phyloP scores from a whole-genome alignment of 2,113 vertebrate species.

The Cacatua alba region DNA sequence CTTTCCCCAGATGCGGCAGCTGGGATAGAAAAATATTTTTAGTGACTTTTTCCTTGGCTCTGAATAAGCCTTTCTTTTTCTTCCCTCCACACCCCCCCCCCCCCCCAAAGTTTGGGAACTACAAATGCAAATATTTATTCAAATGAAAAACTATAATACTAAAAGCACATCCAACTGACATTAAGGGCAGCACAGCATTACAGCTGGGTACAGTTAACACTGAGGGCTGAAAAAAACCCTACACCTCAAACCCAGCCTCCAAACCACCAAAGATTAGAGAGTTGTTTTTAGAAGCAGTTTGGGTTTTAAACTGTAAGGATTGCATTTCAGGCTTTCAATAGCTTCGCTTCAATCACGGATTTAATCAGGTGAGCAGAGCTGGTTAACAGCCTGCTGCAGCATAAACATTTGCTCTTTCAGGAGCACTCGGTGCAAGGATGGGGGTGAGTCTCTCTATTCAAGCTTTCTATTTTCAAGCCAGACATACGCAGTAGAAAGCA shows the following conservation, averaged over 20 bases:
- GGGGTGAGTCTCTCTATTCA: not conserved
- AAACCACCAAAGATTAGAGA: slow-evolving; percentile 59
- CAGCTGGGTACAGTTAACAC: slow-evolving; percentile 60
- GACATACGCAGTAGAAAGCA: not conserved
- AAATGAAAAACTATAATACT: slow-evolving; percentile 64
- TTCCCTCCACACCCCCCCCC: not conserved
- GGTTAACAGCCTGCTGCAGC: slow-evolving; percentile 14
- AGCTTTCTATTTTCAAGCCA: slow-evolving; percentile 14
- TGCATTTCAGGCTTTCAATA: slow-evolving; percentile 49
- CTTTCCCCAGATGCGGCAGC: not conserved
- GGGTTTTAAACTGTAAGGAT: slow-evolving; percentile 22
- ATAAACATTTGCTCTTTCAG: not conserved
- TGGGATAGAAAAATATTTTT: slow-evolving; percentile 65
- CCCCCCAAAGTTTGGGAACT: not conserved
- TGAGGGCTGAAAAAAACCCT: not conserved
- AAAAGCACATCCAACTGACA: slow-evolving; percentile 59
- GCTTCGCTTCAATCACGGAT: not conserved
- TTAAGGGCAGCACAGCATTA: slow-evolving; percentile 18
- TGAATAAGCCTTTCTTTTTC: slow-evolving; percentile 61
- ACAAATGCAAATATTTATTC: slow-evolving; percentile 69
- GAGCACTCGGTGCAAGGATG: not conserved
- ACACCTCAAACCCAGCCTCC: slow-evolving; percentile 37
- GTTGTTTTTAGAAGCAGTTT: slow-evolving; percentile 62
- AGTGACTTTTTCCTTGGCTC: slow-evolving; percentile 57
- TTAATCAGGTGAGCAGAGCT: slow-evolving; percentile 49